These are phyloP conservation scores for Circaetus gallicus DNA, from an alignment of 2,113 vertebrate species.

Conservation along the genomic window DNA sequence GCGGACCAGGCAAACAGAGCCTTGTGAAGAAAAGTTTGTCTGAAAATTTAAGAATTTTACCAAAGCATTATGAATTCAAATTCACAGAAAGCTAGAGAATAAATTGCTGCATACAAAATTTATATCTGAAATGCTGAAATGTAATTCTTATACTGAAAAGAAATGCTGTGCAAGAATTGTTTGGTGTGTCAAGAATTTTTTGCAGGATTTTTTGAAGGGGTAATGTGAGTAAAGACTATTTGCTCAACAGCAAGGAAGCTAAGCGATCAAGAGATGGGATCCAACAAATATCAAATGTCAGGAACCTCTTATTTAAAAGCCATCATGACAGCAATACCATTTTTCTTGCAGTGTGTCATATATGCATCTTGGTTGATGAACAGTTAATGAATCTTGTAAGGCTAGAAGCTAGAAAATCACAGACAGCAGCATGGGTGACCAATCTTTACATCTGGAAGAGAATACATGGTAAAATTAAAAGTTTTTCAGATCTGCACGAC, in stretches of 20 bases:
- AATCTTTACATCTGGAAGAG: neutral
- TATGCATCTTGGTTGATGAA: neutral
- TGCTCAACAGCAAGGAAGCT: neutral
- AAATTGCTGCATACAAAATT: neutral
- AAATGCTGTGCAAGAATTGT: neutral
- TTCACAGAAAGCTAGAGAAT: neutral
- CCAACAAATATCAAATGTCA: neutral
- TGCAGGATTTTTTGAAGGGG: neutral
- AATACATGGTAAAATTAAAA: neutral
- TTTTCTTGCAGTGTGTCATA: neutral
- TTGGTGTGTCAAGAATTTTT: neutral
- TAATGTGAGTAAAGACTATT: neutral
- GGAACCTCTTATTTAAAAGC: neutral
- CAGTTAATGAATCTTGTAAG: neutral
- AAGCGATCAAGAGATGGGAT: neutral
- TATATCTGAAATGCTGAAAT: neutral
- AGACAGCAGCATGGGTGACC: neutral
- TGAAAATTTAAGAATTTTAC: neutral
- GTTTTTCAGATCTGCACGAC: neutral
- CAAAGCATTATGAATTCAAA: neutral
- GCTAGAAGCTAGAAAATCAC: neutral
- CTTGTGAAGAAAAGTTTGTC: neutral
- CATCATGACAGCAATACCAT: neutral
- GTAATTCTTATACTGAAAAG: neutral
- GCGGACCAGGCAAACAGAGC: neutral